These are phyloP conservation scores for Platyrinchus mystaceus DNA, from an alignment of 2,797 vertebrate species.

Conservation along the genomic window DNA sequence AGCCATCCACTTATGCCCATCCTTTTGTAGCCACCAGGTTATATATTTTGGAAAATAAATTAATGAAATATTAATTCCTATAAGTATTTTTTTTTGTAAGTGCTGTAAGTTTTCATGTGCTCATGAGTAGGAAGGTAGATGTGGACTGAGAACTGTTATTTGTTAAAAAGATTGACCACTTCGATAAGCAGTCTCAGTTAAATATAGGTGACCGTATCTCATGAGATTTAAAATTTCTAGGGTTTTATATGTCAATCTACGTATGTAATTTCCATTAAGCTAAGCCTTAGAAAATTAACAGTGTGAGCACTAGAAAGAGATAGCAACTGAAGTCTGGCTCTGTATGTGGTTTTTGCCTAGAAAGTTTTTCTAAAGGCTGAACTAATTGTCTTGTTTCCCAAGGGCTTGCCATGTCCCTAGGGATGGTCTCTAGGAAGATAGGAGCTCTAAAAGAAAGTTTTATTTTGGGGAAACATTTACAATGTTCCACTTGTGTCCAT, in stretches of 20 bases:
- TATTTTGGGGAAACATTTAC: not conserved
- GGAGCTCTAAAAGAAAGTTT: not conserved
- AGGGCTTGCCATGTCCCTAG: not conserved
- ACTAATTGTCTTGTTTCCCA: not conserved
- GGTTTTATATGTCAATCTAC: not conserved
- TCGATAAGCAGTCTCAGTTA: not conserved
- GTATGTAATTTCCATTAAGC: not conserved
- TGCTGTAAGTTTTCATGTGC: not conserved
- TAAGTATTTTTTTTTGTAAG: not conserved
- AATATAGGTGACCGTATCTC: not conserved
- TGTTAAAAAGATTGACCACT: not conserved
- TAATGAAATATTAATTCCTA: not conserved
- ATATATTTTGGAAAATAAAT: not conserved
- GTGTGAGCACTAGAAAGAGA: not conserved
- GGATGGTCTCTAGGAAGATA: not conserved
- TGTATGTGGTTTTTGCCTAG: not conserved
- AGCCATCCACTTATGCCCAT: not conserved
- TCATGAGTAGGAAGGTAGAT: not conserved
- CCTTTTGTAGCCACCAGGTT: not conserved
- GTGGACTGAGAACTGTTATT: not conserved
- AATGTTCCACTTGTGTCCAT: not conserved
- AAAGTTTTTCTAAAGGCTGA: not conserved
- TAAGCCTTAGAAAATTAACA: not conserved
- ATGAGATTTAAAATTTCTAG: not conserved
- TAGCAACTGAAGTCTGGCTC: not conserved